phyloP scores from a whole-genome alignment of 2,888 invertebrate species.

The Hedya salicella region DNA sequence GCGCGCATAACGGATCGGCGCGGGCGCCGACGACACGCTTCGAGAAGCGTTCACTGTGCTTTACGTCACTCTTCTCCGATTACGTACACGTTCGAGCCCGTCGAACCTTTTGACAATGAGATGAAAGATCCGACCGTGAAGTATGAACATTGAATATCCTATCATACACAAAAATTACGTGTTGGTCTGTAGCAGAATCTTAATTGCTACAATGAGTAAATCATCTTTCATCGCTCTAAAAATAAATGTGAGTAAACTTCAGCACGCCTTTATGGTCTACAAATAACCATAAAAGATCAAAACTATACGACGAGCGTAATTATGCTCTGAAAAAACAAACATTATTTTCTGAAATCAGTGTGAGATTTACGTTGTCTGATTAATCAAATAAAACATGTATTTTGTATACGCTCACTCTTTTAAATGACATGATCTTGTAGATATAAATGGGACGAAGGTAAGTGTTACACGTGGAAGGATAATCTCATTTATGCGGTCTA shows the following conservation, averaged over 20 bases:
- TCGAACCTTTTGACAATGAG: constrained; percentile 40
- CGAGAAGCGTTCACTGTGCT: constrained; percentile 25
- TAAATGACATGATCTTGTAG: background rate
- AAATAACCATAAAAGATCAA: constrained; percentile 36
- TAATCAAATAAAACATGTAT: constrained; percentile 7
- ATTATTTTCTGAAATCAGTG: constrained; percentile 18
- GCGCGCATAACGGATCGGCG: constrained; percentile 44
- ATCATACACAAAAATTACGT: constrained; percentile 24
- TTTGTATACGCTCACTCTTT: background rate
- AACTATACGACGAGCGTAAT: constrained; percentile 28
- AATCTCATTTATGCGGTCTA: too few species aligned
- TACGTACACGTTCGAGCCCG: constrained; percentile 18
- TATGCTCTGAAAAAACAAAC: constrained; percentile 22
- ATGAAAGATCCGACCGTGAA: constrained; percentile 19
- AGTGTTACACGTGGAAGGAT: too few species aligned
- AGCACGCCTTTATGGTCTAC: constrained; percentile 26
- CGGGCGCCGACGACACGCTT: constrained; percentile 34
- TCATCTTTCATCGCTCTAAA: constrained; percentile 17
- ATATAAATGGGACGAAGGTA: too few species aligned
- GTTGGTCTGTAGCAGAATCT: constrained; percentile 4
- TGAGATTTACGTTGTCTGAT: constrained; percentile 6
- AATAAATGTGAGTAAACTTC: constrained; percentile 17
- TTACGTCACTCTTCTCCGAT: constrained; percentile 37
- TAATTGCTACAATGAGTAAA: constrained; percentile 25
- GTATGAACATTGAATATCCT: constrained; percentile 11